Evolutionary conservation across 2,888 invertebrate species (phyloP), one percentile per base, ranked within the genome.

Genomic region (Acanthopleura granulata): DNA sequence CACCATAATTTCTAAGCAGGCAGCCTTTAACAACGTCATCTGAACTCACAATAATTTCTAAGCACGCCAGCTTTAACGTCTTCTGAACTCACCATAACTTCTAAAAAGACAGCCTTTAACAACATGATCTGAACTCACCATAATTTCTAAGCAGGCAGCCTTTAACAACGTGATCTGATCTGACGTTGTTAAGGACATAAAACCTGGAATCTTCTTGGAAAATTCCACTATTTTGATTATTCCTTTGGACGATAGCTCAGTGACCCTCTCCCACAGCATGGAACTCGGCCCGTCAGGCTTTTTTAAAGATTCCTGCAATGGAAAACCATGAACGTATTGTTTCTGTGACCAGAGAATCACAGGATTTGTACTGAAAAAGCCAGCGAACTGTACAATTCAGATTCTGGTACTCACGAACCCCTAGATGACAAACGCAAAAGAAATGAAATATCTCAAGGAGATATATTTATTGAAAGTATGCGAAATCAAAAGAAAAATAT

Each of bases 71-170:
- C n/a, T n/a, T n/a, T n/a, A n/a, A n/a, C n/a, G n/a, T n/a, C n/a
- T n/a, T n/a, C n/a, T n/a, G n/a, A 40, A 40, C 86, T 80, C 76
- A 89, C 89, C 86, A 90, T 86, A 30, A 90, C 88, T 83, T 90
- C 90, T 78, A 89, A 82, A 82, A 89, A 89, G n/a, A 89, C 87
- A 81, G 89, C 87, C 81, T 89, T 90, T 62, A 90, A 80, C 72
- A 90, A 78, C 11, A 87, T 88, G 15, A 89, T 88, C 81, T 90
- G 90, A 40, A 40, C 86, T 80, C 76, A 89, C 89, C 86, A 90
- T 86, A 30, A 90, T 89, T 83, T 90, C 90, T 78, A 89, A 82
- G 82, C 89, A 89, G n/a, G 89, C 87, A 81, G 89, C 87, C 81
- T 89, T 90, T 62, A 90, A 80, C 72, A 90, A 78, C 11, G 87